phyloP scores from a whole-genome alignment of 2,113 vertebrate genomes.

The Burhinus bistriatus region DNA sequence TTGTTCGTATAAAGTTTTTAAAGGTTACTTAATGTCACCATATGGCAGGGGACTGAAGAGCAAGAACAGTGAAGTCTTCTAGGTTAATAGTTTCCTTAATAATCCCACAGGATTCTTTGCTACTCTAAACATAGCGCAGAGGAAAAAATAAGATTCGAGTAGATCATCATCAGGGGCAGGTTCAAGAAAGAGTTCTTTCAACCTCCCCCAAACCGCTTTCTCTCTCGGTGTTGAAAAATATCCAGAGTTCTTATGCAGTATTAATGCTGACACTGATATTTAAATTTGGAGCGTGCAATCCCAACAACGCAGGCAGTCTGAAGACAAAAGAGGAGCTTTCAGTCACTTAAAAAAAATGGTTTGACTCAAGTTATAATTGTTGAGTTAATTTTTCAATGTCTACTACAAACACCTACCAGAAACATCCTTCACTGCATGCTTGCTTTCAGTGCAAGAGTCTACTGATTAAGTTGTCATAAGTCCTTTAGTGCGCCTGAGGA shows the following conservation, averaged over 20 bases:
- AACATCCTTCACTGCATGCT: not conserved
- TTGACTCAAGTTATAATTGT: not conserved
- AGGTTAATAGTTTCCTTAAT: slow-evolving; percentile 62
- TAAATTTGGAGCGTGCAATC: not conserved
- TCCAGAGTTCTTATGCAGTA: not conserved
- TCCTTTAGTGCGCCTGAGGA: not conserved
- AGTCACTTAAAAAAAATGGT: not conserved
- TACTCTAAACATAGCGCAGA: slow-evolving; percentile 53
- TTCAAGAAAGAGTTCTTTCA: slow-evolving; percentile 30
- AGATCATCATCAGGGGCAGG: slow-evolving; percentile 21
- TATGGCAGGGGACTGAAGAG: not conserved
- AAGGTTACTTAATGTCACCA: slow-evolving; percentile 11
- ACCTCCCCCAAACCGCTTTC: not conserved
- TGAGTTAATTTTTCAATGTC: not conserved
- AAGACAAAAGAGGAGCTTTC: not conserved
- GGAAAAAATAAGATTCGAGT: slow-evolving; percentile 20
- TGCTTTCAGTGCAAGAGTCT: not conserved
- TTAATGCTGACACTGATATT: not conserved
- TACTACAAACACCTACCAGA: not conserved
- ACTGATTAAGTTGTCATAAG: not conserved
- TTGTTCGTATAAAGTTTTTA: not conserved
- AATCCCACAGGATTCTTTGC: slow-evolving; percentile 43
- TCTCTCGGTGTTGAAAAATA: not conserved
- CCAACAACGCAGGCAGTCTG: not conserved
- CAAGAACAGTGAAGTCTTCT: slow-evolving; percentile 53